Percentiles rank a stretch among this genome's conserved stretches.
These are phyloP conservation scores for Drosophila santomea DNA, from an alignment of 1,140 invertebrate genomes.

Conservation along the genomic window DNA sequence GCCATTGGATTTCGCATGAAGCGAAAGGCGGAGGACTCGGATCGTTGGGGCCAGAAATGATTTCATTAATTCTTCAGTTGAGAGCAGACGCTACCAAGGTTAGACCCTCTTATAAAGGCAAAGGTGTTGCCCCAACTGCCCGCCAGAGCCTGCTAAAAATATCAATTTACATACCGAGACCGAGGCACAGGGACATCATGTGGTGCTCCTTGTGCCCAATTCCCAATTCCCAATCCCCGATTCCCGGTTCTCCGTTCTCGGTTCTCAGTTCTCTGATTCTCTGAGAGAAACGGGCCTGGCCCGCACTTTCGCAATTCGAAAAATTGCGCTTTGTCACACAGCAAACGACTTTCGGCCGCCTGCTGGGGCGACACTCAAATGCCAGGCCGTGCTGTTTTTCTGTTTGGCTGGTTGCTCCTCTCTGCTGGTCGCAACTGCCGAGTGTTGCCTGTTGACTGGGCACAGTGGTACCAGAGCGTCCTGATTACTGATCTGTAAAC, in stretches of 20 bases:
- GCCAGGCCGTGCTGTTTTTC: conserved; percentile 31
- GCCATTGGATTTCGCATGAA: conserved; percentile 48
- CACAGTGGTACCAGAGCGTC: conserved; percentile 10
- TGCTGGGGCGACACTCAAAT: conserved; percentile 78
- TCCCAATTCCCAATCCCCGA: conserved; percentile 5
- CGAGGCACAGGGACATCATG: conserved; percentile 59
- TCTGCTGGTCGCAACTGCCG: conserved; percentile 37
- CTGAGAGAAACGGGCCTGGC: conserved; percentile 15
- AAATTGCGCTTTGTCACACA: conserved; percentile 77
- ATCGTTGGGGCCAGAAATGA: conserved; percentile 58
- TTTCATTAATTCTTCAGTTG: conserved; percentile 77
- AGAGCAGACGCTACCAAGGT: conserved; percentile 70
- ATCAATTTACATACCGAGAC: conserved; percentile 74
- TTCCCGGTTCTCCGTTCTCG: not conserved
- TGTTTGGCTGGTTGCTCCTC: conserved; percentile 1
- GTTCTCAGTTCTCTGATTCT: conserved; percentile 1
- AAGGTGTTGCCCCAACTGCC: conserved; percentile 7
- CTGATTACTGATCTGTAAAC: not conserved
- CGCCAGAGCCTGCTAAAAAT: conserved; percentile 50
- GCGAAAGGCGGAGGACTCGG: conserved; percentile 9
- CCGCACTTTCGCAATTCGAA: conserved; percentile 78
- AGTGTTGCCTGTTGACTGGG: conserved; percentile 39
- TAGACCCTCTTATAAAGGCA: conserved; percentile 57
- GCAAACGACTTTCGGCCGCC: conserved; percentile 50
- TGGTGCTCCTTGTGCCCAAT: conserved; percentile 37